phyloP scores from a whole-genome alignment of 2,113 vertebrate genomes.

The Mustela lutreola region DNA sequence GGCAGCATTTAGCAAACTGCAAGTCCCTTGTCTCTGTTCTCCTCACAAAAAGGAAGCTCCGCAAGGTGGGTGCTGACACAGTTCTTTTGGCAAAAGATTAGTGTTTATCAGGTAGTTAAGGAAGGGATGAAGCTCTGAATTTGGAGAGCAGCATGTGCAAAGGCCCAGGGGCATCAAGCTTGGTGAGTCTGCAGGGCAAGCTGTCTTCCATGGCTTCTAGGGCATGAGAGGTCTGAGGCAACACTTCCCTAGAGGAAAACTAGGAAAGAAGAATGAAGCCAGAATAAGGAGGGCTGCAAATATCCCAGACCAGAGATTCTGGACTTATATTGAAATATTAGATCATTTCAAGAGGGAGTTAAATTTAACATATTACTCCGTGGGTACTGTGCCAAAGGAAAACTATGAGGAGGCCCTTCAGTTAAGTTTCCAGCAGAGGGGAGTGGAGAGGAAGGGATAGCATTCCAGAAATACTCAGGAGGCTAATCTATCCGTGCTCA shows the following conservation, averaged over 20 bases:
- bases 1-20: too few relatives aligned
- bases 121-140: not conserved
- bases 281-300: not conserved
- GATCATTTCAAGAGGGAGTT: not conserved
- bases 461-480: not conserved
- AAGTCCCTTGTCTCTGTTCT: not conserved
- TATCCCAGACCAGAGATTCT: fast-evolving
- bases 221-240: not conserved
- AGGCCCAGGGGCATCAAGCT: not conserved
- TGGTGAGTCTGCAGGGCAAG: not conserved
- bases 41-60: not conserved
- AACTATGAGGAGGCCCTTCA: not conserved
- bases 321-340: not conserved
- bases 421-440: not conserved
- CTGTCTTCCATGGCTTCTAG: too few relatives aligned
- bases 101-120: not conserved
- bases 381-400: not conserved
- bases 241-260: not conserved
- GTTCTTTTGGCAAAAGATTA: not conserved
- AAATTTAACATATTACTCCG: not conserved
- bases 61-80: not conserved
- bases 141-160: too few relatives aligned
- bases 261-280: not conserved
- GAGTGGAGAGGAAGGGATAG: fast-evolving
- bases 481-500: not conserved